Evolutionary conservation across 2,113 vertebrate genomes (phyloP).

Genomic region (Coptodon bakossiorum): DNA sequence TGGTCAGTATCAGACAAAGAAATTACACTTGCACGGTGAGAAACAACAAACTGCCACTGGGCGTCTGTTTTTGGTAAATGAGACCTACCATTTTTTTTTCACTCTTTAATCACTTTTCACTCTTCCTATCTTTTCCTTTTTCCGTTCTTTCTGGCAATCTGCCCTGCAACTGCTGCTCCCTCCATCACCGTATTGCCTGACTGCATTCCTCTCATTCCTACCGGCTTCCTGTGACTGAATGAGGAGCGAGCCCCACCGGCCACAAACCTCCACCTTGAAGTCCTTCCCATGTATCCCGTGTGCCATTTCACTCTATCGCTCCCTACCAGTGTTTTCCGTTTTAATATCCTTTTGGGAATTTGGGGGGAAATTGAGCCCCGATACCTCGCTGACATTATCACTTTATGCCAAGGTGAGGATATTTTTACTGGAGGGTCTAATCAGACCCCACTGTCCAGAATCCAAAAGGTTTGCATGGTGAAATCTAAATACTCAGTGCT

Average conservation of each 20-base stretch:
- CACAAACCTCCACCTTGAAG: constrained; percentile 48
- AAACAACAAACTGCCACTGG: neutral
- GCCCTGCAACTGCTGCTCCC: constrained; percentile 59
- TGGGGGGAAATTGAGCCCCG: neutral
- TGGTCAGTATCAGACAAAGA: neutral
- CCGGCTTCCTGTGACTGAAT: constrained; percentile 65
- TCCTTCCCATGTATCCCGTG: constrained; percentile 18
- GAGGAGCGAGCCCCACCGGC: constrained; percentile 43
- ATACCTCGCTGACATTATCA: neutral
- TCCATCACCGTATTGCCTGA: constrained; percentile 60
- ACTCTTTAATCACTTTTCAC: neutral
- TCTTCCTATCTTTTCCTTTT: constrained; percentile 20
- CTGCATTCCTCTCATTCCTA: constrained; percentile 71
- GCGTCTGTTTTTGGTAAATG: neutral
- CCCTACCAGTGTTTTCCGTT: neutral
- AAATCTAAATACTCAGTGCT: neutral
- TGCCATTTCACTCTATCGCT: neutral
- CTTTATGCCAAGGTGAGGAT: neutral
- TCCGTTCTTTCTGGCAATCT: constrained; percentile 41
- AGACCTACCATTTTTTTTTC: neutral
- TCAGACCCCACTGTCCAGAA: neutral
- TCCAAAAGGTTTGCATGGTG: neutral
- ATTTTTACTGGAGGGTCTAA: neutral
- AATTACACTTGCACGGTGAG: neutral
- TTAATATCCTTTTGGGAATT: neutral